phyloP scores from a whole-genome alignment of 2,888 invertebrate genomes.

The Noctua fimbriata region DNA sequence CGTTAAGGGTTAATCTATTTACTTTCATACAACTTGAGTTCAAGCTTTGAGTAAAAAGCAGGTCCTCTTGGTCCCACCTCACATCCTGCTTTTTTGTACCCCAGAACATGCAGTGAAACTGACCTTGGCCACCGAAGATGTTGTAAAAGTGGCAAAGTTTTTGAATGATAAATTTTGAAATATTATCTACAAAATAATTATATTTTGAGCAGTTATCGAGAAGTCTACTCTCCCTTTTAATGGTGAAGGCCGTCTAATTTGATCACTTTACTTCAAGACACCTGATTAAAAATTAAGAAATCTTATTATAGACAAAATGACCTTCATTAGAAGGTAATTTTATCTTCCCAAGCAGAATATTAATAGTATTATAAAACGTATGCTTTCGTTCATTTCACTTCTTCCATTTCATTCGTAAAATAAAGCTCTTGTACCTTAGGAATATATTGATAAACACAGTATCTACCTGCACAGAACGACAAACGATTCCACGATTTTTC shows the following conservation, averaged over 20 bases:
- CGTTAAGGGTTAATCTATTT: no score
- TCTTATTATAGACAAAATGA: not conserved
- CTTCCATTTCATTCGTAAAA: not conserved
- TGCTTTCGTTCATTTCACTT: not conserved
- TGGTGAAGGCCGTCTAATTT: not conserved
- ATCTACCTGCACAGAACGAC: not conserved
- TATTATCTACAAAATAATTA: not conserved
- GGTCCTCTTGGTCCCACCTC: not conserved
- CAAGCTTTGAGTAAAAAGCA: not conserved
- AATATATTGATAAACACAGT: not conserved
- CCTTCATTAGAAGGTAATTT: not conserved
- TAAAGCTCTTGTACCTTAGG: not conserved
- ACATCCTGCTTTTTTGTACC: not conserved
- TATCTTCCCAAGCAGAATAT: not conserved
- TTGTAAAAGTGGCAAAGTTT: not conserved
- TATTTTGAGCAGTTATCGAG: no score
- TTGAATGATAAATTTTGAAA: not conserved
- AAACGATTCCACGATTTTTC: conserved; percentile 18
- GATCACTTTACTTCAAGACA: not conserved
- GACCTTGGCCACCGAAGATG: no score
- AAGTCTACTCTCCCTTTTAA: not conserved
- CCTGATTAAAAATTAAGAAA: not conserved
- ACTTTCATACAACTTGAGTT: not conserved
- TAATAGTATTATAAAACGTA: not conserved
- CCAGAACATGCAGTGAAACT: not conserved